Percentiles rank a stretch among this genome's conserved stretches.
phyloP scores from a whole-genome alignment of 2,113 vertebrate species.

The Rhinoderma darwinii region DNA sequence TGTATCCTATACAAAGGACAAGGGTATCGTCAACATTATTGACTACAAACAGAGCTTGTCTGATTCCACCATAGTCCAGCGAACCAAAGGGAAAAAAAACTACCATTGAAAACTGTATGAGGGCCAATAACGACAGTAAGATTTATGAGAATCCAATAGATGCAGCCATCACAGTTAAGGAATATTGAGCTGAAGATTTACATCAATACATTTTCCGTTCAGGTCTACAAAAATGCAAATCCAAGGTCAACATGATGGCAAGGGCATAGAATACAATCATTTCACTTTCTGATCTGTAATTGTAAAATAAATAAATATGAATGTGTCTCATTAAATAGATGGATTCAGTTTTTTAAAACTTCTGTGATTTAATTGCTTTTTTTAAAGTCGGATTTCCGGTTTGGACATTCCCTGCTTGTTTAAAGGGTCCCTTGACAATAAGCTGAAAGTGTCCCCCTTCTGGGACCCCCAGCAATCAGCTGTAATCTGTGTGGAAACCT shows the following conservation, averaged over 20 bases:
- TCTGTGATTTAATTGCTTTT: no score
- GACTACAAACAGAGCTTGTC: background rate
- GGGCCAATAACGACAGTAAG: background rate
- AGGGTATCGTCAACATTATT: background rate
- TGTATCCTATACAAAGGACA: background rate
- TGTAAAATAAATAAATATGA: background rate
- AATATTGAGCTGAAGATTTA: slow-evolving; percentile 44
- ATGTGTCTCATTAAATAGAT: no score
- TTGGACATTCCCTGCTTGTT: no score
- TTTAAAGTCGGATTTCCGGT: no score
- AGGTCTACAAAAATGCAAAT: slow-evolving; percentile 2
- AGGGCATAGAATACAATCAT: background rate
- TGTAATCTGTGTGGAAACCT: no score
- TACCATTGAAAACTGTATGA: background rate
- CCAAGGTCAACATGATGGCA: background rate
- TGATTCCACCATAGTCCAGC: background rate
- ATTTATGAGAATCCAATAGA: slow-evolving; percentile 43
- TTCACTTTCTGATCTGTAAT: background rate
- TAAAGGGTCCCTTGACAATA: no score
- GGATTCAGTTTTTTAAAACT: no score
- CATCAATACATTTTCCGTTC: slow-evolving; percentile 43
- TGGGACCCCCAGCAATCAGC: no score
- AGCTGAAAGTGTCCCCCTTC: no score
- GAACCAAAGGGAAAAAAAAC: background rate
- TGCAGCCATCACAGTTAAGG: background rate